Evolutionary conservation across 2,797 vertebrate genomes (phyloP).

Genomic region (Peromyscus nudipes): DNA sequence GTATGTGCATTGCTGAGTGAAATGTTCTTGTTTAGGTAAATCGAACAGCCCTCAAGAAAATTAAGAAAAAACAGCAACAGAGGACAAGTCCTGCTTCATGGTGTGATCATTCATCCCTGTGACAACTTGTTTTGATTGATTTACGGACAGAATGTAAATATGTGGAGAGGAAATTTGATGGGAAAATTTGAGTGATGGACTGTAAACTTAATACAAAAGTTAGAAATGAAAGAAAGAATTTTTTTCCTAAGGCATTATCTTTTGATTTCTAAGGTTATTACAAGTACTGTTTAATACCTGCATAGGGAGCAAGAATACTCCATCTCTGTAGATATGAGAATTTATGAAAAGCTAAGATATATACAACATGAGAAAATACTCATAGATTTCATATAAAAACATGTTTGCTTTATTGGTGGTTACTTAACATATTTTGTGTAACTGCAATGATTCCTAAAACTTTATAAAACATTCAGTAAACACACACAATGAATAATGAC

Average conservation of each 20-base stretch:
- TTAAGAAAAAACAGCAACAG: background rate
- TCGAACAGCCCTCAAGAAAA: slow-evolving; percentile 21
- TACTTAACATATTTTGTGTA: slow-evolving; percentile 70
- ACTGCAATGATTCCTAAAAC: slow-evolving; percentile 67
- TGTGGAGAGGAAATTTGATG: background rate
- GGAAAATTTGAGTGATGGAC: background rate
- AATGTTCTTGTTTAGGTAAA: background rate
- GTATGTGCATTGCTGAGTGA: background rate
- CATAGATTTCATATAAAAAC: slow-evolving; percentile 79
- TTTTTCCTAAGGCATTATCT: fast-evolving
- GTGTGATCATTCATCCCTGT: background rate
- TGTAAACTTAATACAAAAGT: background rate
- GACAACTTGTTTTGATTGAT: slow-evolving; percentile 9
- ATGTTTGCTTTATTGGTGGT: slow-evolving; percentile 71
- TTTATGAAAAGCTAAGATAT: slow-evolving; percentile 56
- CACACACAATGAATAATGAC: slow-evolving; percentile 69
- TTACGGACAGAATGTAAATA: background rate
- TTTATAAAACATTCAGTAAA: slow-evolving; percentile 87
- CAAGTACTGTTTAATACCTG: background rate
- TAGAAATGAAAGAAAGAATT: slow-evolving; percentile 26
- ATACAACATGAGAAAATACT: slow-evolving; percentile 66
- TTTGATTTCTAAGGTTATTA: slow-evolving; percentile 46
- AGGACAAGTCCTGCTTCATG: background rate
- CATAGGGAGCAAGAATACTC: slow-evolving; percentile 43
- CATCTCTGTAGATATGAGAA: background rate